Base-by-base conservation (phyloP, 2,113 vertebrate genomes). In the Brachyhypopomus occidentalis region DNA sequence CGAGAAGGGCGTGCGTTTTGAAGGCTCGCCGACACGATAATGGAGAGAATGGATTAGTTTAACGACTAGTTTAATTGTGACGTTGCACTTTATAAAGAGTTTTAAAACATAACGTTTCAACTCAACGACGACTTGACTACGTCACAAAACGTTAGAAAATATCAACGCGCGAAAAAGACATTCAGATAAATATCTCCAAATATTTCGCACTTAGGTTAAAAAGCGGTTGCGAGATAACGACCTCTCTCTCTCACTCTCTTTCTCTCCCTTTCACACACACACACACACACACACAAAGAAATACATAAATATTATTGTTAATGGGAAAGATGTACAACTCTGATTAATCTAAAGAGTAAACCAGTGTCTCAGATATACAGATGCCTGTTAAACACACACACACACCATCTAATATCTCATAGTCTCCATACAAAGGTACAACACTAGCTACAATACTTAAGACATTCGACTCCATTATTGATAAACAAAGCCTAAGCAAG, bases 321-420 rank as follows among this genome's bases (percentile, higher is more conserved):
- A 20, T 59, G 79, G 79, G 55, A 79, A 66, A 74, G 59, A 56
- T 34, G 71, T 74, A 67, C 71, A 80, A 27, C 60, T n/a, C 60
- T 66, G 60, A 80, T 74, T 74, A 74, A 23, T 59, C 20, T 30
- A 22, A 63, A 73, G 11, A 74, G 56, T 30, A 36, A 75, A 81
- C 74, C 67, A 80, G 66, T n/a, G 52, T 36, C 34, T 7, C 22
- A 36, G 30, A 25, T 20, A 23, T 5, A 7, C 58, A 23, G 38
- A 58, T 27, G 60, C 59, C 30, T 60, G 38, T 72, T 60, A 22
- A n/a, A 66, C 64, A 70, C 16, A 81, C 30, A 11, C 77, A 17
- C 63, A 25, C 59, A 52, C 36, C 36, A 52, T n/a, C 3, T 20
- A 17, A 20, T 36, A 38, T 12, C 20, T 30, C 30, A n/a, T n/a